Percentiles rank a stretch among this genome's conserved stretches.
Conservation (phyloP, 2,797 vertebrate genomes). For the Chelmon rostratus region DNA sequence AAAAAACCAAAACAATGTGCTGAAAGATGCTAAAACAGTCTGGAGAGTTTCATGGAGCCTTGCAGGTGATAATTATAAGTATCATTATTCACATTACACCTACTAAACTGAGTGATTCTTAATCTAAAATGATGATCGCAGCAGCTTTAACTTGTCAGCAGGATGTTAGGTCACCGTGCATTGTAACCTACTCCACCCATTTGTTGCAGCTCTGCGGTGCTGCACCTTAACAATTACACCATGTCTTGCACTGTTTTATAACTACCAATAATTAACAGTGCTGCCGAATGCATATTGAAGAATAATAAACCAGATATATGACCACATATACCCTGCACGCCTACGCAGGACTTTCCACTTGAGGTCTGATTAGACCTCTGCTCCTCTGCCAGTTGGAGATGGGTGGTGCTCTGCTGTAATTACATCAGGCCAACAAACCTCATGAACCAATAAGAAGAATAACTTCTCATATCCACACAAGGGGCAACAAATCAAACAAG, state of each 20-base stretch:
- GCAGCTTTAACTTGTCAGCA: neutral
- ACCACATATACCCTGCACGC: neutral
- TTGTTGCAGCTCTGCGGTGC: neutral
- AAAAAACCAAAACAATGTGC: neutral
- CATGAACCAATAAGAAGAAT: neutral
- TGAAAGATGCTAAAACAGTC: neutral
- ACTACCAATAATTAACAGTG: slow-evolving; percentile 24
- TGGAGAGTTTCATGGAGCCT: neutral
- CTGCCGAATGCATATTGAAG: slow-evolving; percentile 4
- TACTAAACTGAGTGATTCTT: neutral
- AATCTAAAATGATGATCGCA: neutral
- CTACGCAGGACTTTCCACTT: slow-evolving; percentile 10
- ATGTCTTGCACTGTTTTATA: slow-evolving; percentile 20
- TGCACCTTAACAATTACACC: neutral
- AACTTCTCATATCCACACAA: neutral
- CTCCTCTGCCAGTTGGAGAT: neutral
- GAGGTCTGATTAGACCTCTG: neutral
- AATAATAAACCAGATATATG: slow-evolving; percentile 40
- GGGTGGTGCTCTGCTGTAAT: neutral
- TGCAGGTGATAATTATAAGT: neutral
- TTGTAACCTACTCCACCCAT: neutral
- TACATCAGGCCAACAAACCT: neutral
- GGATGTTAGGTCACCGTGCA: neutral
- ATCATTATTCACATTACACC: neutral
- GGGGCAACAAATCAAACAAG: slow-evolving; percentile 2